Base-by-base conservation (phyloP, 2,113 vertebrate species). In the Pterocles burchelli region DNA sequence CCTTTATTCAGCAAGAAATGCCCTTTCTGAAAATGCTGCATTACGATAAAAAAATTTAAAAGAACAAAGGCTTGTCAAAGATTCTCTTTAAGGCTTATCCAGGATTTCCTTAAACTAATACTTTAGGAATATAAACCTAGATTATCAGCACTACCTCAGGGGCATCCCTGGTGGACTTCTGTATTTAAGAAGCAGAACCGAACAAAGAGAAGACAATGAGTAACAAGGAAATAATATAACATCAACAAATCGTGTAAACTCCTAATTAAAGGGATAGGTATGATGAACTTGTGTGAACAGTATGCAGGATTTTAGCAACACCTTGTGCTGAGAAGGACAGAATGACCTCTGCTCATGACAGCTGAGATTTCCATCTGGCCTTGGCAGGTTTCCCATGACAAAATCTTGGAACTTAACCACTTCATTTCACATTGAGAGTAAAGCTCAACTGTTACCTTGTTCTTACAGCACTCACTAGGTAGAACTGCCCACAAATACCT, bases 351-450 rank as follows among this genome's bases (percentile, higher is more conserved):
- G 88, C 17, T 55, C 4, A 4, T 62, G 88, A 91, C 96, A 96
- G 88, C 90, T 88, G 93, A 94, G 93, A 62, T 86, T 96, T 52
- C 93, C 95, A 97, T 96, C 96, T 97, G 93, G 82, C 79, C 93
- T 79, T 95, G 95, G 95, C 95, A 20, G 1, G 8, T 86, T 83
- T 96, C 95, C 94, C 90, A 11, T 24, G 63, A 49, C 91, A 41
- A 36, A 77, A 74, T 85, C 91, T 36, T 22, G 1, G 17, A 73
- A 25, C 18, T 67, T 65, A n/a, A 81, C 85, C 0, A 11, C 85
- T 86, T 63, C 79, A 49, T 43, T 93, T 85, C 89, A 6, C 33
- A 17, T 3, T 36, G 1, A 24, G 71, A 6, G 29, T 48, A 20
- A 21, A 70, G 58, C 70, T 76, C 63, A 85, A 21, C 62, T 8